Base-by-base conservation (phyloP, 2,797 vertebrate species). In the Acipenser ruthenus region DNA sequence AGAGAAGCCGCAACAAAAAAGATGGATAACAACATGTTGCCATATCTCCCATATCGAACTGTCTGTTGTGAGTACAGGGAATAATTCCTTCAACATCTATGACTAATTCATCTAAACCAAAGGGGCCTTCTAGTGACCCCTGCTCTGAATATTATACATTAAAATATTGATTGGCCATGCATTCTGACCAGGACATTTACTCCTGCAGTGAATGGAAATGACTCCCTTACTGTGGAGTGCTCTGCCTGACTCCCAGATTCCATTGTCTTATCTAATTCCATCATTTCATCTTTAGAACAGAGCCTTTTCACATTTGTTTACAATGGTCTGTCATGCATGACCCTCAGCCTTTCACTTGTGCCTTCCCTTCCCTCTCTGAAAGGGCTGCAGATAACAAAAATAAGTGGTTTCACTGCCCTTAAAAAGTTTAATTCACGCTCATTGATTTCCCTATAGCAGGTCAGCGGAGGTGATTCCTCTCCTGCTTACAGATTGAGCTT, bases 261-360 rank as follows among this genome's bases (percentile, higher is more conserved):
- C 79, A 88, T 87, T 89, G 81, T 88, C 71, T 83, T 74, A 76
- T 73, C 80, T 86, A 76, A 87, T 86, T 84, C 82, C 73, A 75
- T 80, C 78, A 74, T 86, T 79, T 85, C 78, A 77, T 82, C 80
- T 68, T 67, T 79, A 81, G 79, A 81, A 86, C 77, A 84, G 70
- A 69, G 71, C 77, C 72, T 79, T 80, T 80, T 82, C 79, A 79
- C 63, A 67, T 66, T 60, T 81, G 76, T 79, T 83, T 83, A 72
- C 74, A 83, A 80, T 81, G 77, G 78, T 77, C 79, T 83, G 75
- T 83, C 74, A 79, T 77, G 75, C 79, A 63, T 85, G 86, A 86
- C 82, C 77, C 81, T 84, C 72, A 60, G 47, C 50, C 80, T 87
- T 89, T 86, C 88, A 74, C 77, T 70, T 71, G 64, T 71, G 75